Percentiles rank a stretch among this genome's conserved stretches.
Evolutionary conservation across 2,797 vertebrate species (phyloP).

Genomic region (Chelon labrosus): DNA sequence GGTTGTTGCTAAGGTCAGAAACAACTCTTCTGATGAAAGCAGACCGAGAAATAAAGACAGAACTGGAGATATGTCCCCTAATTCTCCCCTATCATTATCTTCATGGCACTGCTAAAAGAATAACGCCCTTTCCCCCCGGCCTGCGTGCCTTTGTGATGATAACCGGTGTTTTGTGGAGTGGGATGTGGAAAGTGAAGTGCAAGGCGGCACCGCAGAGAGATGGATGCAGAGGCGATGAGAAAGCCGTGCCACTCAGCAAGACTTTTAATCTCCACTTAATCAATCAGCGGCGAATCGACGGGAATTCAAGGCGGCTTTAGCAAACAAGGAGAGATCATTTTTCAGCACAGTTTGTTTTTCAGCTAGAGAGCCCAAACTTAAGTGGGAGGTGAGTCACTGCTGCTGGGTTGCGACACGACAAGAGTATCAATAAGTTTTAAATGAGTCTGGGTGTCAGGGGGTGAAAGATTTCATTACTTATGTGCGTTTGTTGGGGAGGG

Average conservation of each 20-base stretch:
- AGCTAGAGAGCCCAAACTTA: conserved; percentile 9
- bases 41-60: conserved; percentile 38
- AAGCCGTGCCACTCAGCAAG: background rate
- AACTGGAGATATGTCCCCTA: conserved; percentile 7
- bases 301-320: conserved; percentile 2
- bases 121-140: background rate
- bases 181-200: conserved; percentile 13
- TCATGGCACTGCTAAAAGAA: conserved; percentile 16
- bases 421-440: conserved; percentile 22
- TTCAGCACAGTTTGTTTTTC: conserved; percentile 29
- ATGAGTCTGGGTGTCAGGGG: conserved; percentile 28
- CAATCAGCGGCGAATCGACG: conserved; percentile 41
- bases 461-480: conserved; percentile 22
- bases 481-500: background rate
- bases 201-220: background rate
- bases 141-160: conserved; percentile 23
- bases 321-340: conserved; percentile 33
- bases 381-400: conserved; percentile 14
- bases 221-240: background rate
- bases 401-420: conserved; percentile 37
- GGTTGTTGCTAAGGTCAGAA: conserved; percentile 46
- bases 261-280: conserved; percentile 35
- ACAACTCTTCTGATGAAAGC: conserved; percentile 24
- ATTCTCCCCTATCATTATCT: conserved; percentile 28
- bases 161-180: conserved; percentile 19